These are phyloP conservation scores for Magallana angulata DNA, from an alignment of 1,140 invertebrate species.

Conservation along the genomic window DNA sequence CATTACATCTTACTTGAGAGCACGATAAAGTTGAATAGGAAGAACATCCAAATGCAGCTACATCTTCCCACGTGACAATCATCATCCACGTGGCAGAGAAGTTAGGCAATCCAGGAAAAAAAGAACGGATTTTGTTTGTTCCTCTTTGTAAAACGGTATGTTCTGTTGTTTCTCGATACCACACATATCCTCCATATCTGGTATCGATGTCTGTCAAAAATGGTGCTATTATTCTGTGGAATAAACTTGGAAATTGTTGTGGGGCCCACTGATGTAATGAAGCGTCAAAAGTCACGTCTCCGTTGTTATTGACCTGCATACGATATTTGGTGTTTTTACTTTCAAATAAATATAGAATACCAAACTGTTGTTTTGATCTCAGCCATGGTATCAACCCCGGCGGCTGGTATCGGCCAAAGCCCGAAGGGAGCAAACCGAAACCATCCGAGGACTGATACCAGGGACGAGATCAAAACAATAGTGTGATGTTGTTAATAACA, in stretches of 20 bases:
- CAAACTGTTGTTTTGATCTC: too few species aligned
- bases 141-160: slow-evolving; percentile 54
- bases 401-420: too few species aligned
- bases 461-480: too few species aligned
- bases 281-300: slow-evolving; percentile 64
- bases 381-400: too few species aligned
- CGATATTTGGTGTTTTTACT: too few species aligned
- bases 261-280: slow-evolving; percentile 58
- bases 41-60: slow-evolving; percentile 63
- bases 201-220: slow-evolving; percentile 70
- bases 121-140: slow-evolving; percentile 54
- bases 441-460: too few species aligned
- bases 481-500: too few species aligned
- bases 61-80: slow-evolving; percentile 66
- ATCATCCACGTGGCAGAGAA: slow-evolving; percentile 67
- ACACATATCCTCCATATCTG: slow-evolving; percentile 59
- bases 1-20: neutral
- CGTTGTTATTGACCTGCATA: slow-evolving; percentile 68
- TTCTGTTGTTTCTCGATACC: slow-evolving; percentile 57
- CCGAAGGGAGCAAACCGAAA: too few species aligned
- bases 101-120: slow-evolving; percentile 52
- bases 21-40: neutral
- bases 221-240: slow-evolving; percentile 61
- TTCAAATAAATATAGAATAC: too few species aligned
- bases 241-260: slow-evolving; percentile 58